Evolutionary conservation across 2,797 vertebrate species (phyloP).

Genomic region (Eutrigla gurnardus): DNA sequence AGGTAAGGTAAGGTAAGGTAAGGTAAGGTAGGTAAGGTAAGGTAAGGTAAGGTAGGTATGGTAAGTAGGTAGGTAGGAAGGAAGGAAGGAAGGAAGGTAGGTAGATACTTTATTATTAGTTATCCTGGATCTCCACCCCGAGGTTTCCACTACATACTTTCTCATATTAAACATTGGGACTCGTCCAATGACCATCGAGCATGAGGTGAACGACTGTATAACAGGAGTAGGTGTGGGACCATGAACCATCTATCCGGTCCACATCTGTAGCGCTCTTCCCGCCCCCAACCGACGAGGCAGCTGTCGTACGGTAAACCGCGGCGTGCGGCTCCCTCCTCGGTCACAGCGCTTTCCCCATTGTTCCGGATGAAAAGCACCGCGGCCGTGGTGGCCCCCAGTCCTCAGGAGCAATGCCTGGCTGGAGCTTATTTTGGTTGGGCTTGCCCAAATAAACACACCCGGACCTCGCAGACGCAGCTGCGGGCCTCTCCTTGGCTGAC

Average conservation of each 20-base stretch:
- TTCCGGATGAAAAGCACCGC: slow-evolving; percentile 77
- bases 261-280: slow-evolving; percentile 67
- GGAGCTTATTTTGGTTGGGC: slow-evolving; percentile 84
- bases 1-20: too few relatives aligned
- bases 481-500: slow-evolving; percentile 80
- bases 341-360: slow-evolving; percentile 75
- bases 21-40: too few relatives aligned
- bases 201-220: slow-evolving; percentile 65
- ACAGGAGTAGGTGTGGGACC: slow-evolving; percentile 78
- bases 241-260: slow-evolving; percentile 63
- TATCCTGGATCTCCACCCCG: slow-evolving; percentile 19
- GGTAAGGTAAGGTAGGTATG: too few relatives aligned
- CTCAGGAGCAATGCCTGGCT: slow-evolving; percentile 79
- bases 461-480: slow-evolving; percentile 79
- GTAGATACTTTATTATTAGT: background rate
- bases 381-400: slow-evolving; percentile 72
- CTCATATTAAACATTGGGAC: slow-evolving; percentile 66
- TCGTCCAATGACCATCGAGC: slow-evolving; percentile 62
- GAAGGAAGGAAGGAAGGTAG: too few relatives aligned
- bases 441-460: slow-evolving; percentile 85
- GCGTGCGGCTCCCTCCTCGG: slow-evolving; percentile 67
- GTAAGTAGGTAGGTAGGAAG: too few relatives aligned
- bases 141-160: slow-evolving; percentile 32
- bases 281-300: slow-evolving; percentile 70
- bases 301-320: slow-evolving; percentile 74